Conservation (phyloP, 2,888 invertebrate genomes). For the Eupithecia centaureata region DNA sequence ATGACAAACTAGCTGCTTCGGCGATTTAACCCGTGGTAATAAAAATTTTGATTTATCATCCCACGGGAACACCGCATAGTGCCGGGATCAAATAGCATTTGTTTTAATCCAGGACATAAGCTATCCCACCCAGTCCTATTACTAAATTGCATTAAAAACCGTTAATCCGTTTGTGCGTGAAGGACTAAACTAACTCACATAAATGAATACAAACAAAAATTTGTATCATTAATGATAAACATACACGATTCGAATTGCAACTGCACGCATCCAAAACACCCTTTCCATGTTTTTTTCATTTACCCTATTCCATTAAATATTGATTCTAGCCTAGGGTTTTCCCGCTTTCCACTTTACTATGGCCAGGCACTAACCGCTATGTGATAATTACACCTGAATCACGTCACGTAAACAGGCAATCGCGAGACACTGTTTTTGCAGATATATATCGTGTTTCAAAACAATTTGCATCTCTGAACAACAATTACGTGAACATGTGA, state of each 20-base stretch:
- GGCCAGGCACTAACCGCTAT: background rate
- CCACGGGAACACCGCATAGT: background rate
- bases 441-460: slow-evolving; percentile 14
- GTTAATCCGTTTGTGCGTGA: no score
- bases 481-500: background rate
- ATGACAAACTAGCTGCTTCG: background rate
- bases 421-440: slow-evolving; percentile 19
- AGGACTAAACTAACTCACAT: no score
- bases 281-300: background rate
- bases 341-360: background rate
- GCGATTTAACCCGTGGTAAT: background rate
- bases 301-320: background rate
- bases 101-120: no score
- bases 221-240: no score
- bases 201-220: no score
- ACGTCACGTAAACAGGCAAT: slow-evolving; percentile 14
- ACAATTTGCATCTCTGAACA: slow-evolving; percentile 9
- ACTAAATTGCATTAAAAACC: no score
- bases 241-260: background rate
- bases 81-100: background rate
- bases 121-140: no score
- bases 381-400: slow-evolving; percentile 21
- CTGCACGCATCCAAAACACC: background rate
- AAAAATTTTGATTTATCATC: background rate
- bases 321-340: background rate